phyloP scores from a whole-genome alignment of 2,797 vertebrate genomes.

The Malurus splendens region DNA sequence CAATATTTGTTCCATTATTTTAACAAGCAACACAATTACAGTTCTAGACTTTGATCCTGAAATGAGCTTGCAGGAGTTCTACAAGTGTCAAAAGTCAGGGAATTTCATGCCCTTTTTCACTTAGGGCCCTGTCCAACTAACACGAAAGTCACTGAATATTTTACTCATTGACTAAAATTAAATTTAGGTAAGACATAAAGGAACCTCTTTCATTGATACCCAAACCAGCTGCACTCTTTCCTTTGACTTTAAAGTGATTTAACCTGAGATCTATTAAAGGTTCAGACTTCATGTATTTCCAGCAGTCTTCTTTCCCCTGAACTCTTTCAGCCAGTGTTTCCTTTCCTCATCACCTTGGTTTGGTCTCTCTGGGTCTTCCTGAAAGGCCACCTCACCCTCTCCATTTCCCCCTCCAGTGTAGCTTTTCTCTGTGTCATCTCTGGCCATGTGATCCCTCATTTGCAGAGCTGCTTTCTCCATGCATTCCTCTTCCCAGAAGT shows the following conservation, averaged over 20 bases:
- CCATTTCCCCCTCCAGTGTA: not conserved
- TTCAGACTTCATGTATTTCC: not conserved
- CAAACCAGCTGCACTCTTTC: not conserved
- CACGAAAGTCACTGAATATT: not conserved
- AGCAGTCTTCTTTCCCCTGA: not conserved
- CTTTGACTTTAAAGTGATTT: not conserved
- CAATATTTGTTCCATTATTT: conserved; percentile 34
- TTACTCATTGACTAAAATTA: not conserved
- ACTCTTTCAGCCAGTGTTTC: not conserved
- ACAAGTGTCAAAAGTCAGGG: conserved; percentile 19
- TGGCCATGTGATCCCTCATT: accelerated
- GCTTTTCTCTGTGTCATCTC: not conserved
- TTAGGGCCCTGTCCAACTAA: not conserved
- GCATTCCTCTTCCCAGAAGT: not conserved
- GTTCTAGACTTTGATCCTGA: conserved; percentile 26
- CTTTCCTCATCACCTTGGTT: not conserved
- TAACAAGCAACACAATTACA: not conserved
- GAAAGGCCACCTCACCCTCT: not conserved
- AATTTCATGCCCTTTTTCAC: conserved; percentile 23
- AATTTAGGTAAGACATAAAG: not conserved
- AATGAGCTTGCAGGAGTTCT: conserved; percentile 3
- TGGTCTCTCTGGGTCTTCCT: not conserved
- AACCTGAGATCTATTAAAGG: not conserved
- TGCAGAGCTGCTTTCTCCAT: not conserved
- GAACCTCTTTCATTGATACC: not conserved